Conservation (phyloP, 2,113 vertebrate genomes). For the Anser cygnoides region DNA sequence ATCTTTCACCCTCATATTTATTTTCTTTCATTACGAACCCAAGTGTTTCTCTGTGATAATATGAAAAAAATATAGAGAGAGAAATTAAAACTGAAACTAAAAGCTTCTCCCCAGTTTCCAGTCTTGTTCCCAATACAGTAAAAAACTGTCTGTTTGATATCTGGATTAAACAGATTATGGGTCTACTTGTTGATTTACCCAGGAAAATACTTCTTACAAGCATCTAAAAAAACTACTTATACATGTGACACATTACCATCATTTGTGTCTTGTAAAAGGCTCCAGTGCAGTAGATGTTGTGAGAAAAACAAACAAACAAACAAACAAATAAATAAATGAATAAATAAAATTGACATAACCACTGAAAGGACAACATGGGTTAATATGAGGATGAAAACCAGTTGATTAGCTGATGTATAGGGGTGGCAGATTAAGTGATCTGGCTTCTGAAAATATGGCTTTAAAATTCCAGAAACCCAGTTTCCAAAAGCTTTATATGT, state of each 20-base stretch:
- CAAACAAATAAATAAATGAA: background rate
- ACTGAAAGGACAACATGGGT: background rate
- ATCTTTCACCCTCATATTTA: background rate
- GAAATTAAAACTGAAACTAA: background rate
- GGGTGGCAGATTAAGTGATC: background rate
- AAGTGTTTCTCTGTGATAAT: rapidly evolving
- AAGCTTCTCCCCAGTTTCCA: rapidly evolving
- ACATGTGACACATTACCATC: background rate
- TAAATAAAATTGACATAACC: background rate
- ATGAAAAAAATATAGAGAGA: background rate
- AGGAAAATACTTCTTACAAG: background rate
- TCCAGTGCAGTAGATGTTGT: background rate
- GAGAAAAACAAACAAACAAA: background rate
- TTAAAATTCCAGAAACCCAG: background rate
- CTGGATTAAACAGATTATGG: background rate
- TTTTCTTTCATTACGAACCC: background rate
- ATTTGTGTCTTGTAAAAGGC: background rate
- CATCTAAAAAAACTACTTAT: background rate
- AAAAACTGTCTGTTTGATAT: background rate
- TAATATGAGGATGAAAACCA: background rate
- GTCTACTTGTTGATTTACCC: background rate
- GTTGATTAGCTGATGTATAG: no score
- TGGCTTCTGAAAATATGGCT: background rate
- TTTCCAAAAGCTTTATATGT: background rate
- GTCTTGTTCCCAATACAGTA: no score